Base-by-base conservation (phyloP, 2,888 invertebrate genomes). In the Limnephilus rhombicus region DNA sequence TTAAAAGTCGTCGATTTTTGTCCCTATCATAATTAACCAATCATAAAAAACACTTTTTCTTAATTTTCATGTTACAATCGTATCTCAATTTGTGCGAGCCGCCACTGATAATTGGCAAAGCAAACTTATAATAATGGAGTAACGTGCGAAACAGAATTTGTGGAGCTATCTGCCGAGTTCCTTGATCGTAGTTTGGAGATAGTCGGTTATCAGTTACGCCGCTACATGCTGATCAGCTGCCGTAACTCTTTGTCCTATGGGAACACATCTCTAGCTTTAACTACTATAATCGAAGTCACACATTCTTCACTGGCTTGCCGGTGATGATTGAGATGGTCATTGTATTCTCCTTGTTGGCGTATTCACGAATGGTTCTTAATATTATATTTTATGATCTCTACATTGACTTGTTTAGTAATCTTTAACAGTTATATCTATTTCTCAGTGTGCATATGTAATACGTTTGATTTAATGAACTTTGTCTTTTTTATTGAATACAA, bases 131-230 rank as follows among this genome's bases (percentile, higher is more conserved):
- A 88, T 29, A 41, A 37, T 37, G 53, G 68, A 34, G 53, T 88
- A 68, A 88, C 88, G 88, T 88, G 88, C 88, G 88, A 88, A 88
- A 24, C 88, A 88, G 88, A 88, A 68, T 88, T 88, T 88, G 88
- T 68, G 88, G 53, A 68, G 88, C 88, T 37, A 49, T 85, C 87
- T 88, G 18, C n/a, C 0, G n/a, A 68, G 31, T 37, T 24, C 68
- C 13, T n/a, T 68, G 88, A 88, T 88, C 68, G 29, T 29, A 88
- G 88, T 88, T 88, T 68, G 88, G 53, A 88, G 88, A 88, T 88
- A 68, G 86, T 18, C 37, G 3, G 49, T 49, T 83, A 83, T 83
- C 37, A n/a, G 83, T 41, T 34, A 83, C 9, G 83, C 37, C 24
- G 34, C 37, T 34, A 83, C n/a, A 83, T 4, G 31, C 31, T 31